Evolutionary conservation across 1,140 invertebrate genomes (phyloP).

Genomic region (Ylistrum balloti): DNA sequence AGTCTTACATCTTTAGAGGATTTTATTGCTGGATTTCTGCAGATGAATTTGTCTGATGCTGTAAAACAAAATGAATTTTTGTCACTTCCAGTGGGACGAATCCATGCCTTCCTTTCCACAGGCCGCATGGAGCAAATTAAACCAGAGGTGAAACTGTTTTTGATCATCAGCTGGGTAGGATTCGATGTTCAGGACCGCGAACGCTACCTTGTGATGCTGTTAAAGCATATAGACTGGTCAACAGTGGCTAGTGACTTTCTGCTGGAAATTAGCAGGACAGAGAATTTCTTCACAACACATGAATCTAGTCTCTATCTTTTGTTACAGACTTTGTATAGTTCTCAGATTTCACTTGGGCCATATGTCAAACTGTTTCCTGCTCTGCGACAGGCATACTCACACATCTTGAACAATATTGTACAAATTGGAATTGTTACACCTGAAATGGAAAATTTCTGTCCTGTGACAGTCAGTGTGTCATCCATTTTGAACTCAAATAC

Average conservation of each 20-base stretch:
- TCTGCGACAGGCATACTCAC: slow-evolving; percentile 83
- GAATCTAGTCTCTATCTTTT: slow-evolving; percentile 84
- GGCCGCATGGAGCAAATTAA: slow-evolving; percentile 72
- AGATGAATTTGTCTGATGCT: slow-evolving; percentile 84
- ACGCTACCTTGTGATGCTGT: slow-evolving; percentile 71
- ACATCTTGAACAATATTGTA: slow-evolving; percentile 71
- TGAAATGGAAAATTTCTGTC: slow-evolving; percentile 67
- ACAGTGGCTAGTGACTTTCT: slow-evolving; percentile 76
- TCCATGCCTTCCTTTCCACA: slow-evolving; percentile 79
- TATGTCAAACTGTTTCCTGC: slow-evolving; percentile 84
- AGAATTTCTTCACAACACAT: slow-evolving; percentile 79
- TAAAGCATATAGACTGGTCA: slow-evolving; percentile 76
- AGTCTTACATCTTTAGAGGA: slow-evolving; percentile 83
- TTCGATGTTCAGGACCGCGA: slow-evolving; percentile 74
- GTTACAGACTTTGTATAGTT: slow-evolving; percentile 85
- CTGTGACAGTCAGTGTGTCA: slow-evolving; percentile 72
- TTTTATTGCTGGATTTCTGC: slow-evolving; percentile 83
- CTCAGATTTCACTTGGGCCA: slow-evolving; percentile 84
- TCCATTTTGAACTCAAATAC: slow-evolving; percentile 54
- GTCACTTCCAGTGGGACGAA: slow-evolving; percentile 75
- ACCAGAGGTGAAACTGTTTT: slow-evolving; percentile 76
- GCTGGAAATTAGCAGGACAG: slow-evolving; percentile 76
- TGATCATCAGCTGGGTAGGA: slow-evolving; percentile 78
- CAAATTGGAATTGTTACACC: slow-evolving; percentile 65
- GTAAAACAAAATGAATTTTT: slow-evolving; percentile 83